A percentile compares a stretch with the other conserved stretches of the same genome.
phyloP scores from a whole-genome alignment of 2,797 vertebrate species.

The Oreochromis mossambicus region DNA sequence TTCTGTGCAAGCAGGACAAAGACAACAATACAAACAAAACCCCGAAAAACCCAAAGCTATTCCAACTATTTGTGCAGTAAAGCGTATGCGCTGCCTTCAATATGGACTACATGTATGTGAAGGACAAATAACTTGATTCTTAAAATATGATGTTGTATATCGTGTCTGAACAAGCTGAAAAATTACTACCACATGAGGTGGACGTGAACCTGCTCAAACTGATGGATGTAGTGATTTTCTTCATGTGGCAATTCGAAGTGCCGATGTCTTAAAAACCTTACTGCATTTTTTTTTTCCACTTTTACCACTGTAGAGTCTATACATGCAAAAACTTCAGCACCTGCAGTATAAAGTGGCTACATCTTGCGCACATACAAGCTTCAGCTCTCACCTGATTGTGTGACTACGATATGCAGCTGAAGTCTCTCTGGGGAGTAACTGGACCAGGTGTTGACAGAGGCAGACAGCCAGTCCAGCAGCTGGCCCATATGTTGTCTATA shows the following conservation, averaged over 20 bases:
- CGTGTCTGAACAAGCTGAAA: background rate
- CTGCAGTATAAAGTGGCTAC: conserved; percentile 1
- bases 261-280: background rate
- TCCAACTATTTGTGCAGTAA: background rate
- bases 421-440: conserved; percentile 80
- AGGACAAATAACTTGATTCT: background rate
- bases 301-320: background rate
- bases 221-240: background rate
- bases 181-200: background rate
- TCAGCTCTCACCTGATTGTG: conserved; percentile 82
- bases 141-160: background rate
- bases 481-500: conserved; percentile 80
- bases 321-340: conserved; percentile 7
- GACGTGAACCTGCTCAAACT: background rate
- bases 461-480: conserved; percentile 82
- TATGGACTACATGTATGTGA: background rate
- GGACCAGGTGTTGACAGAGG: conserved; percentile 79
- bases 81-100: background rate
- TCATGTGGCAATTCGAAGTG: background rate
- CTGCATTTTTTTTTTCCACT: background rate
- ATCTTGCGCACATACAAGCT: background rate
- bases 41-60: background rate
- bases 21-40: background rate
- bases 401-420: conserved; percentile 79
- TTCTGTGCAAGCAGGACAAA: background rate